These are phyloP conservation scores for Sinella curviseta DNA, from an alignment of 1,140 invertebrate species.

Conservation along the genomic window DNA sequence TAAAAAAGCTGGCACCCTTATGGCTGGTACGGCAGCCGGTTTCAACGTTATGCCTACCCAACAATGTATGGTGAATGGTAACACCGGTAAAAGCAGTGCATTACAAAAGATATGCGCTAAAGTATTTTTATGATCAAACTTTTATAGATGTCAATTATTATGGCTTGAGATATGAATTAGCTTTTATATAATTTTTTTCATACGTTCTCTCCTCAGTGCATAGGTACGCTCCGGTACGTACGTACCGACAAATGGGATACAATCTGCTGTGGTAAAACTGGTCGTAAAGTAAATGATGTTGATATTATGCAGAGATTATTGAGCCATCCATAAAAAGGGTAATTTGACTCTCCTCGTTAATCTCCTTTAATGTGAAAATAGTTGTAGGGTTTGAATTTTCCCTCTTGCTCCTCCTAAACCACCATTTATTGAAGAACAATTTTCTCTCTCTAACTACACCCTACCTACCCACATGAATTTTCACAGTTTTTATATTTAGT, in stretches of 20 bases:
- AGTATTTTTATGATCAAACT: constrained; percentile 23
- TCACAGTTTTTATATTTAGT: neutral
- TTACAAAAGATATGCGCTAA: too few relatives aligned
- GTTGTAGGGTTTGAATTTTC: constrained; percentile 16
- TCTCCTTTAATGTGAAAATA: constrained; percentile 23
- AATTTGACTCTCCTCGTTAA: constrained; percentile 25
- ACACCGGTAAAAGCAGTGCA: too few relatives aligned
- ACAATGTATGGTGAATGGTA: too few relatives aligned
- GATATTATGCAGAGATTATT: constrained; percentile 27
- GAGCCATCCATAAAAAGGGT: constrained; percentile 25
- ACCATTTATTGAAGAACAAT: too few relatives aligned
- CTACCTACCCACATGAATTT: too few relatives aligned
- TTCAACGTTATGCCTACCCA: too few relatives aligned
- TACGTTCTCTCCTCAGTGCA: neutral
- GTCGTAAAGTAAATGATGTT: constrained; percentile 21
- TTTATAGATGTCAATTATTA: constrained; percentile 19
- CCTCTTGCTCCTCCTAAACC: neutral
- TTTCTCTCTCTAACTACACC: too few relatives aligned
- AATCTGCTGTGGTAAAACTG: neutral
- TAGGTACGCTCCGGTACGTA: neutral
- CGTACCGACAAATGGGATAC: too few relatives aligned
- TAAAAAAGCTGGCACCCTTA: too few relatives aligned
- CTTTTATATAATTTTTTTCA: neutral
- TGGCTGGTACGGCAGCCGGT: too few relatives aligned
- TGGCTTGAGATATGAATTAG: constrained; percentile 1